phyloP scores from a whole-genome alignment of 2,797 vertebrate species.

The Esox masquinongy region DNA sequence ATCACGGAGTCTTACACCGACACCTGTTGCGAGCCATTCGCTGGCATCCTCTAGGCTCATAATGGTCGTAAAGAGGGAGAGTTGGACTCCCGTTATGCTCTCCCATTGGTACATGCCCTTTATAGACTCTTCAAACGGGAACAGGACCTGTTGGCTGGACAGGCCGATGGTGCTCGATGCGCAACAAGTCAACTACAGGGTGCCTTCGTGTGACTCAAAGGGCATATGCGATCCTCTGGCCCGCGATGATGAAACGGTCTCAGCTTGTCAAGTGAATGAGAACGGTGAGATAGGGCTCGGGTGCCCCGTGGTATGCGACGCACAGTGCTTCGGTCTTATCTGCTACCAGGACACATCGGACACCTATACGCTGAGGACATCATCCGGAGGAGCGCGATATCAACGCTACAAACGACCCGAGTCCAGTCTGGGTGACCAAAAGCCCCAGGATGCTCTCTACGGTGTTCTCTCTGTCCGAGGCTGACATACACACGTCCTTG shows the following conservation, averaged over 20 bases:
- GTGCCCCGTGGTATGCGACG: neutral
- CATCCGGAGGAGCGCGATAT: neutral
- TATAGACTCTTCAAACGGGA: neutral
- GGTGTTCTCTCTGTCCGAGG: neutral
- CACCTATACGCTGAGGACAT: neutral
- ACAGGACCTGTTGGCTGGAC: conserved; percentile 24
- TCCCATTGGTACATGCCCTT: conserved; percentile 24
- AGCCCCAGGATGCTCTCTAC: neutral
- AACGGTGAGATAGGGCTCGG: neutral
- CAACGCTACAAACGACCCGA: neutral
- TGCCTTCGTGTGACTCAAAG: neutral
- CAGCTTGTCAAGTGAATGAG: neutral
- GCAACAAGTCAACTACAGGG: neutral
- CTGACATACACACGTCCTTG: neutral
- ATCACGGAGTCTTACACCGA: conserved; percentile 1
- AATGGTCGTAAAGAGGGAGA: neutral
- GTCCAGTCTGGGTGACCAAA: too few relatives aligned
- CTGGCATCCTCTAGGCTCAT: neutral
- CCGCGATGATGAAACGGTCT: too few relatives aligned
- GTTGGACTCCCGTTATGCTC: neutral
- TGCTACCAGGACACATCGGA: neutral
- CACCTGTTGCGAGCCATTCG: neutral
- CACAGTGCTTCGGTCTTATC: neutral
- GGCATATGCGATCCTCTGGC: neutral
- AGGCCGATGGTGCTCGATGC: neutral